Base-by-base conservation (phyloP, 92 coral and sea anemone genomes). In the Pocillopora meandrina region DNA sequence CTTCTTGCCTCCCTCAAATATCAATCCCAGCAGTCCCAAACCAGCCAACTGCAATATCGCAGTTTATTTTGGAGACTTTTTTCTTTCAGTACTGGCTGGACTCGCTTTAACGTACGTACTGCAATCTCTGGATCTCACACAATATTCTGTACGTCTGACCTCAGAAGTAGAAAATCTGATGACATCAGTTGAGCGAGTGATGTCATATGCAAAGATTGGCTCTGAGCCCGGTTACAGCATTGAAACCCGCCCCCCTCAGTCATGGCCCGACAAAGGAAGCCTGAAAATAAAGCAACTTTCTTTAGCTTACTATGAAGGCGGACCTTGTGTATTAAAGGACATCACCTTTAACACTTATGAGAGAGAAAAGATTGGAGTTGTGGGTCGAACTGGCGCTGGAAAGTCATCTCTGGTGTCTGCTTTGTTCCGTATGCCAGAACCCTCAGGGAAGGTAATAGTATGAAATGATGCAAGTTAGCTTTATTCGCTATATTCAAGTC, bases 371-470 rank as follows among this genome's bases (percentile, higher is more conserved):
- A 79, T 86, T 26, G 91, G 88, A 13, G 71, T 90, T 35, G 93
- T 82, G 17, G 93, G 93, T 59, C 90, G 93, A 16, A 90, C 93
- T 60, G 93, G 88, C 1, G 91, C 91, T 21, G 93, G 93, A 21
- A 90, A 90, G 67, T 87, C 93, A 8, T 90, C 88, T 8, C 17
- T 90, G 18, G 67, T 90, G 21, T 77, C 91, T 0, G 93, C 91
- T 0, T 35, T 90, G 70, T 87, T 90, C 56, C 88, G 91, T 20
- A 80, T 90, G 66, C 90, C 89, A n/a, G 89, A 83, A 21, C 70
- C 85, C 0, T 20, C 20, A 55, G 80, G 85, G 56, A 81, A 88
- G 86, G 83, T 75, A 49, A n/a, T 35, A 81, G 10, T 66, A 49
- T 0, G 2, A 13, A 66, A 66, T 6, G 36, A 66, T 23, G 72